Base-by-base conservation (phyloP, 2,797 vertebrate genomes). In the Ptychadena robeensis region DNA sequence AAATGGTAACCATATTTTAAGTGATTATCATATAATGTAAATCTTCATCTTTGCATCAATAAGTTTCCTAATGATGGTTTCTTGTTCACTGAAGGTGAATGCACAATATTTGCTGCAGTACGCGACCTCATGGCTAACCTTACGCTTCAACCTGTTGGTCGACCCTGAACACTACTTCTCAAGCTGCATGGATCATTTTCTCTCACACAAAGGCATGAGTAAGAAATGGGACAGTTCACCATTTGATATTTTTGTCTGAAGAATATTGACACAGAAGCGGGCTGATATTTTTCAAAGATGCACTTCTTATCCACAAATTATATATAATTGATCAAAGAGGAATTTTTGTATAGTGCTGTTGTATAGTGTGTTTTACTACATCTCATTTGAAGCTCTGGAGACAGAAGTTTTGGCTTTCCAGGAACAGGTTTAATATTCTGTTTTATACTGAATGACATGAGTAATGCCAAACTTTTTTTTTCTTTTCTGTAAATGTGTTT, bases 111-210 rank as follows among this genome's bases (percentile, higher is more conserved):
- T 93, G 96, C 96, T 73, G 97, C 97, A 76, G 97, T 99, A 91
- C 97, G 98, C 83, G 98, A 99, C 92, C 96, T 99, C 92, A 99
- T 99, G 98, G 95, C 95, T 92, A 98, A 95, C 94, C 95, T 99
- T 89, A 93, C 94, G 80, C 93, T 99, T 89, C 95, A 96, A 86
- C 96, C 97, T 87, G 96, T 95, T 89, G 95, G 96, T 87, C 96
- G 96, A 87, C 95, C 97, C 79, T 97, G 95, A 91, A 93, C 90
- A 85, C 57, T 71, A 80, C 80, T 83, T 71, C 74, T 57, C 65
- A 64, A 80, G 64, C 40, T 61, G 31, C 57, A 81, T 80, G 82
- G 68, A 66, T 40, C 48, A 65, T 70, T 73, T n/a, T 63, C 63
- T 38, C 44, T 66, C 32, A 44, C 14, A 48, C 65, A 70, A 65